phyloP scores from a whole-genome alignment of 1,140 invertebrate genomes.

The Agrypnia vestita region DNA sequence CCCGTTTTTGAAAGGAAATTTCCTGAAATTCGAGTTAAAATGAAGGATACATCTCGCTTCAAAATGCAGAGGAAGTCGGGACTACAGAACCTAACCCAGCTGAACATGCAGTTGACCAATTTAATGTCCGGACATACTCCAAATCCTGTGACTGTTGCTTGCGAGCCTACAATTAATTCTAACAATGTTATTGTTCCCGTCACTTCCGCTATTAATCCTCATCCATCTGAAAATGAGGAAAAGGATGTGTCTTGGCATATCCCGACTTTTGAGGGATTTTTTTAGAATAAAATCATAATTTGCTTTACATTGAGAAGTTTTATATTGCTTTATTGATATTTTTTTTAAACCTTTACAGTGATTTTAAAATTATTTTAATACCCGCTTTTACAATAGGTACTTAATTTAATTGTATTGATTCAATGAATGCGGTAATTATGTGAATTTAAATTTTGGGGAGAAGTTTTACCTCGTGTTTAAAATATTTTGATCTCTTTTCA shows the following conservation, averaged over 20 bases:
- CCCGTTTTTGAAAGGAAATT: conserved; percentile 5
- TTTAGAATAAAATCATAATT: conserved; percentile 25
- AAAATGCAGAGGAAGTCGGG: conserved; percentile 28
- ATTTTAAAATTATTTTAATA: conserved; percentile 20
- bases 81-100: conserved; percentile 20
- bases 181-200: conserved; percentile 20
- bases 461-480: not conserved
- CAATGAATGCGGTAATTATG: conserved; percentile 4
- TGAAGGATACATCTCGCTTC: conserved; percentile 33
- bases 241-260: conserved; percentile 50
- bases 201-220: conserved; percentile 2
- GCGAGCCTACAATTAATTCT: conserved; percentile 22
- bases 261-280: conserved; percentile 53
- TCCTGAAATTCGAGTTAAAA: conserved; percentile 33
- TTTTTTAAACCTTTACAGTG: not conserved
- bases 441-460: not conserved
- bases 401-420: conserved; percentile 4
- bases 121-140: not conserved
- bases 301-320: conserved; percentile 4
- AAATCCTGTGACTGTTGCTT: not conserved
- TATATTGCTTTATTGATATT: conserved; percentile 24
- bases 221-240: conserved; percentile 8
- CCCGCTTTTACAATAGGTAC: not conserved
- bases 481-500: conserved; percentile 32
- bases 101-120: conserved; percentile 31